A percentile compares a stretch with the other conserved stretches of the same genome.
Conservation (phyloP, 2,888 invertebrate genomes). For the Pheosia tremula region DNA sequence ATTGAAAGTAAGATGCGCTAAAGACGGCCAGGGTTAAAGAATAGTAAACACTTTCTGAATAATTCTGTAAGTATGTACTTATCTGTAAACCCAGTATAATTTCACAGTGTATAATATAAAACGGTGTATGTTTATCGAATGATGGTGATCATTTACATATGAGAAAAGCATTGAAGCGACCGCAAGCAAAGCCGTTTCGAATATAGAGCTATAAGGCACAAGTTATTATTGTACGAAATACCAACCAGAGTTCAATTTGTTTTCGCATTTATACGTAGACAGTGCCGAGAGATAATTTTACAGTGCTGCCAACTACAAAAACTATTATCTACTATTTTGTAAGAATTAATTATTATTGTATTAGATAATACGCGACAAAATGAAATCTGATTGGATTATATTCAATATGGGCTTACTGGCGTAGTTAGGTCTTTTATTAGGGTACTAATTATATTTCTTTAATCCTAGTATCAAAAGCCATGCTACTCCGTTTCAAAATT, state of each 20-base stretch:
- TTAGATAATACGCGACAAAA: constrained; percentile 10
- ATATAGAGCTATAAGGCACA: constrained; percentile 36
- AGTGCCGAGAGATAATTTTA: too few species aligned
- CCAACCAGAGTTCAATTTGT: too few species aligned
- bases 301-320: too few species aligned
- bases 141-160: constrained; percentile 54
- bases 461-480: constrained; percentile 51
- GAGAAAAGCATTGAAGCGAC: constrained; percentile 79
- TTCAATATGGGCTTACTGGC: constrained; percentile 8
- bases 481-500: constrained; percentile 34
- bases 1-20: too few species aligned
- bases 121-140: constrained; percentile 24
- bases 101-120: background rate
- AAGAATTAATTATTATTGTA: too few species aligned
- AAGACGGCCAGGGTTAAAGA: too few species aligned
- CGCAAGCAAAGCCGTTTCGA: constrained; percentile 62
- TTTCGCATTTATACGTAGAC: too few species aligned
- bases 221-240: too few species aligned
- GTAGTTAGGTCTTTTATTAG: background rate
- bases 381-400: constrained; percentile 17
- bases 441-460: constrained; percentile 5
- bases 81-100: too few species aligned
- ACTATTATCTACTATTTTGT: background rate
- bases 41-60: too few species aligned
- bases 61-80: too few species aligned